Conservation (phyloP, 2,888 invertebrate species). For the Stenchaetothrips biformis region DNA sequence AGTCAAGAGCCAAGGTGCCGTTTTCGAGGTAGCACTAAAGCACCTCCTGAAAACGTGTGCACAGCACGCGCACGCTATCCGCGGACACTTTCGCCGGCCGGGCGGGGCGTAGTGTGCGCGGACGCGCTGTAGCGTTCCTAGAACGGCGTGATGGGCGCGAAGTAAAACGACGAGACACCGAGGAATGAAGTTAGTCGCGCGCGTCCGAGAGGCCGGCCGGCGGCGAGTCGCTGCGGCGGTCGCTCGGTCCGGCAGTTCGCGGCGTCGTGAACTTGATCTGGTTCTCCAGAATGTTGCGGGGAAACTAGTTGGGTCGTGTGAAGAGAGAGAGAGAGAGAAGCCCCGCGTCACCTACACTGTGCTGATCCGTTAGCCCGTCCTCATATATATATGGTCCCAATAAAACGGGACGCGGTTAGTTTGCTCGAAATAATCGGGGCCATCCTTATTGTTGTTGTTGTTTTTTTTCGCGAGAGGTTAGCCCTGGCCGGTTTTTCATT, state of each 20-base stretch:
- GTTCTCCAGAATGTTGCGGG: background rate
- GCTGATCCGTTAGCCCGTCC: background rate
- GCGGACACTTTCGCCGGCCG: background rate
- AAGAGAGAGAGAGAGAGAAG: background rate
- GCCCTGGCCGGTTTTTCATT: background rate
- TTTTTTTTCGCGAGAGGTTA: background rate
- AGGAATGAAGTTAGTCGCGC: background rate
- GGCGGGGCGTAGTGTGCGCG: background rate
- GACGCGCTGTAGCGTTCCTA: background rate
- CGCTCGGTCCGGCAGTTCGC: no score
- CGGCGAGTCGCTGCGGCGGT: background rate
- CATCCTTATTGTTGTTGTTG: background rate
- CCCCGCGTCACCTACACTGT: constrained; percentile 8
- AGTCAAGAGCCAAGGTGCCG: no score
- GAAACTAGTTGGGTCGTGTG: constrained; percentile 1
- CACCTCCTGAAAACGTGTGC: no score
- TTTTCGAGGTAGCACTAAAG: no score
- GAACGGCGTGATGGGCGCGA: background rate
- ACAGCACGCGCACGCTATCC: background rate
- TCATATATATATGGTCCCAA: background rate
- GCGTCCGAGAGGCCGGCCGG: background rate
- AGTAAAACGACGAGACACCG: background rate
- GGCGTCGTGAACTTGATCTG: background rate
- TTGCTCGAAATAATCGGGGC: background rate
- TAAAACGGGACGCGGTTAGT: background rate